Conservation (phyloP, 2,888 invertebrate species). For the Leptinotarsa juncta region DNA sequence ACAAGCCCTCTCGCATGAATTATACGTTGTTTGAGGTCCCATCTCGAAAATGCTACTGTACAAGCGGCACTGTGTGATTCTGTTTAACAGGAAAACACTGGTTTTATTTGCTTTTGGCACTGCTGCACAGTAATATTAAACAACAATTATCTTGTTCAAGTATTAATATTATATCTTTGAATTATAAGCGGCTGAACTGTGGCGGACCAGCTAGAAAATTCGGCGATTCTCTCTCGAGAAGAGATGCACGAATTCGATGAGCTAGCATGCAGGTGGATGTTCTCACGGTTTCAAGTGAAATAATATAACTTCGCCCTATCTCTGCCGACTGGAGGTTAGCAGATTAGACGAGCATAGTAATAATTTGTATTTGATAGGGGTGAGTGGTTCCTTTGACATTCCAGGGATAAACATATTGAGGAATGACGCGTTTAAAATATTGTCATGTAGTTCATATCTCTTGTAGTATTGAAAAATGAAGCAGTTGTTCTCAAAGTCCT, state of each 20-base stretch:
- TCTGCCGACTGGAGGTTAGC: constrained; percentile 32
- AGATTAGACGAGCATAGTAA: constrained; percentile 40
- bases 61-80: constrained; percentile 25
- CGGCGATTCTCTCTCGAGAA: background rate
- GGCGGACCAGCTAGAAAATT: constrained; percentile 35
- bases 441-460: too few species aligned
- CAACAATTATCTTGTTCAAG: constrained; percentile 59
- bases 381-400: constrained; percentile 5
- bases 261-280: constrained; percentile 54
- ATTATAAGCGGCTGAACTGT: constrained; percentile 55
- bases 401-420: background rate
- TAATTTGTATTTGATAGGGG: constrained; percentile 42
- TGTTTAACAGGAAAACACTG: constrained; percentile 57
- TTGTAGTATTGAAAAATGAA: too few species aligned
- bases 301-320: constrained; percentile 51
- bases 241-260: constrained; percentile 46
- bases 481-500: too few species aligned
- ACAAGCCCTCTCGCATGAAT: background rate
- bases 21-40: constrained; percentile 10
- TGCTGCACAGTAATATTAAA: constrained; percentile 52
- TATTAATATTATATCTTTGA: constrained; percentile 61
- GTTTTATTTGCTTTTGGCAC: constrained; percentile 51
- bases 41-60: constrained; percentile 17
- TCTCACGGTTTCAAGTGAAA: constrained; percentile 58
- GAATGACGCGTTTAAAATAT: too few species aligned